A percentile compares a stretch with the other conserved stretches of the same genome.
Evolutionary conservation across 2,797 vertebrate genomes (phyloP).

Genomic region (Macroramphosus scolopax): DNA sequence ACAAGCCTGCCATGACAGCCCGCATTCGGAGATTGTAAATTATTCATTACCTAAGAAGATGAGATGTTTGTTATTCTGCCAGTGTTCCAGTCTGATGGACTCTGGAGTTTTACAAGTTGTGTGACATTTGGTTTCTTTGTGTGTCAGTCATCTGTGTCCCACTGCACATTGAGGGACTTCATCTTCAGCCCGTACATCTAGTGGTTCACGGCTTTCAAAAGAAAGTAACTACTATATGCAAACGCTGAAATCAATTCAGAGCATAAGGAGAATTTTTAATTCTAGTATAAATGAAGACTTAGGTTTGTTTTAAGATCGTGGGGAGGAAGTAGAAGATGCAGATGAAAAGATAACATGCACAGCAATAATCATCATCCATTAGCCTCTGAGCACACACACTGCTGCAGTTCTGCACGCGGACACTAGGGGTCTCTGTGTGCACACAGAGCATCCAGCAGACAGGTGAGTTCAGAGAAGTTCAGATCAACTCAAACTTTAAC

Average conservation of each 20-base stretch:
- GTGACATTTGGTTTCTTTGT: conserved; percentile 32
- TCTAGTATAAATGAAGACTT: no score
- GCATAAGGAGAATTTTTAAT: no score
- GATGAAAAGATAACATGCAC: conserved; percentile 1
- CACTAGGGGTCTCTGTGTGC: conserved; percentile 65
- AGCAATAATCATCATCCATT: not conserved
- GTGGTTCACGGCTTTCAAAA: no score
- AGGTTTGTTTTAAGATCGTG: no score
- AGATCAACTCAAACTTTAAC: no score
- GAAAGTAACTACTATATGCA: no score
- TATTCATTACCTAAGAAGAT: conserved; percentile 54
- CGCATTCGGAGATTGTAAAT: conserved; percentile 49
- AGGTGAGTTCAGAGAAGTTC: no score
- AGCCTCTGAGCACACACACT: not conserved
- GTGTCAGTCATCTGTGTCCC: conserved; percentile 14
- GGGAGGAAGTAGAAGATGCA: not conserved
- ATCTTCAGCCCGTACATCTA: no score
- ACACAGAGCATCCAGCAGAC: conserved; percentile 9
- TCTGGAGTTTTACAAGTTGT: conserved; percentile 22
- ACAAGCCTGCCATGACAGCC: conserved; percentile 25
- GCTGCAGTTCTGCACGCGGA: conserved; percentile 38
- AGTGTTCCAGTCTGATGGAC: conserved; percentile 18
- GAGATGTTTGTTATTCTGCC: conserved; percentile 59
- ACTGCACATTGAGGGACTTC: no score
- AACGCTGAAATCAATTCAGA: no score